These are phyloP conservation scores for Cololabis saira DNA, from an alignment of 2,113 vertebrate species.

Conservation along the genomic window DNA sequence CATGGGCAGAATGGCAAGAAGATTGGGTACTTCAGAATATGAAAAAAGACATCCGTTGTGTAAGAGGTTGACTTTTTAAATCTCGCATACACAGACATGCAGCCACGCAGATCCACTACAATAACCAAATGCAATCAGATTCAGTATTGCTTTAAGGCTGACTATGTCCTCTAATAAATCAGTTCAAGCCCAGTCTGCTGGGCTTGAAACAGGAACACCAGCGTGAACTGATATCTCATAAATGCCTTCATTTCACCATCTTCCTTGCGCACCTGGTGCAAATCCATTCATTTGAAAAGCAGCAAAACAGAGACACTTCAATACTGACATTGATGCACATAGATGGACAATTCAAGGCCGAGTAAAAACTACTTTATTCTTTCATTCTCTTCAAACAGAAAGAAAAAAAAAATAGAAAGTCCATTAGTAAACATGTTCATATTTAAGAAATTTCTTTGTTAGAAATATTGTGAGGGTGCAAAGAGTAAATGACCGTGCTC, in stretches of 20 bases:
- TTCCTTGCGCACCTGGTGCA: slow-evolving; percentile 57
- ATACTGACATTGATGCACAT: slow-evolving; percentile 10
- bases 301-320: not conserved
- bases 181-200: slow-evolving; percentile 18
- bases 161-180: slow-evolving; percentile 45
- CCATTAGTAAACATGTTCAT: slow-evolving; percentile 76
- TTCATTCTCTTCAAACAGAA: slow-evolving; percentile 77
- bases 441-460: slow-evolving; percentile 76
- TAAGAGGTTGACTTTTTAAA: not conserved
- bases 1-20: no score
- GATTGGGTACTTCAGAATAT: no score
- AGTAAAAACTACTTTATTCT: slow-evolving; percentile 84
- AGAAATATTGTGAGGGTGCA: slow-evolving; percentile 75
- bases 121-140: slow-evolving; percentile 14
- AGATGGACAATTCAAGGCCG: slow-evolving; percentile 15
- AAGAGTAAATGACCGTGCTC: slow-evolving; percentile 72
- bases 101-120: not conserved
- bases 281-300: slow-evolving; percentile 49
- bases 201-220: slow-evolving; percentile 3
- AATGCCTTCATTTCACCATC: slow-evolving; percentile 35
- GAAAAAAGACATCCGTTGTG: not conserved
- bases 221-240: slow-evolving; percentile 51
- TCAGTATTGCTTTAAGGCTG: slow-evolving; percentile 19
- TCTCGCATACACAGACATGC: not conserved
- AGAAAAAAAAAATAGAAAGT: slow-evolving; percentile 69